Percentiles rank a stretch among this genome's conserved stretches.
Evolutionary conservation across 2,797 vertebrate species (phyloP).

Genomic region (Rallus crepitans): DNA sequence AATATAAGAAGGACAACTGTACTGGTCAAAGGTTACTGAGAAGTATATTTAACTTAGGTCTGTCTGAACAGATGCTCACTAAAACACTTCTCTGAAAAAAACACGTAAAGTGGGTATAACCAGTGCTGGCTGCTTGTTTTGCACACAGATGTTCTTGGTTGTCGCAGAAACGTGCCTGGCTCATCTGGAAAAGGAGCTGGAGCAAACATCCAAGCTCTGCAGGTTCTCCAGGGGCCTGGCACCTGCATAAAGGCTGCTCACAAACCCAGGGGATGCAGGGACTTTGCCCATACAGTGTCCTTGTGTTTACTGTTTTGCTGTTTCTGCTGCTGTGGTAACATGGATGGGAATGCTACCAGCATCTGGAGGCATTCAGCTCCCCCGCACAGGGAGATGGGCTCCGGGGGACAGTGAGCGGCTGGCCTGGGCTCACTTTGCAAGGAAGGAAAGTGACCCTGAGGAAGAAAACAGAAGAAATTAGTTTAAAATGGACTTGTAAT

Average conservation of each 20-base stretch:
- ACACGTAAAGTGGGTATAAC: not conserved
- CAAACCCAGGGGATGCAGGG: not conserved
- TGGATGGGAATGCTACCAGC: not conserved
- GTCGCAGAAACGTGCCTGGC: not conserved
- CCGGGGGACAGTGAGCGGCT: not conserved
- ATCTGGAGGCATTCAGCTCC: not conserved
- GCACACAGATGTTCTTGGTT: not conserved
- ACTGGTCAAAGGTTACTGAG: not conserved
- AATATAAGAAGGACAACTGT: not conserved
- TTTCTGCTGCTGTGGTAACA: slow-evolving; percentile 45
- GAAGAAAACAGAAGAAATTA: not conserved
- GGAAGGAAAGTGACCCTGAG: rapidly evolving
- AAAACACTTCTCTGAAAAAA: not conserved
- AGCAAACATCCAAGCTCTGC: not conserved
- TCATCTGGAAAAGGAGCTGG: not conserved
- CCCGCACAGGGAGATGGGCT: not conserved
- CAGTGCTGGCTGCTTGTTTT: not conserved
- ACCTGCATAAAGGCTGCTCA: not conserved
- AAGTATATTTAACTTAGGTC: not conserved
- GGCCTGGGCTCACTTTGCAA: not conserved
- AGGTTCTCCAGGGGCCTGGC: not conserved
- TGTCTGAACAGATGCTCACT: not conserved
- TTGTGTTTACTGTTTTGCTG: slow-evolving; percentile 42
- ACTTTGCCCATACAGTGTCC: not conserved
- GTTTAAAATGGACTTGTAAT: not conserved